Base-by-base conservation (phyloP, 92 coral and sea anemone species). In the Diadumene lineata region DNA sequence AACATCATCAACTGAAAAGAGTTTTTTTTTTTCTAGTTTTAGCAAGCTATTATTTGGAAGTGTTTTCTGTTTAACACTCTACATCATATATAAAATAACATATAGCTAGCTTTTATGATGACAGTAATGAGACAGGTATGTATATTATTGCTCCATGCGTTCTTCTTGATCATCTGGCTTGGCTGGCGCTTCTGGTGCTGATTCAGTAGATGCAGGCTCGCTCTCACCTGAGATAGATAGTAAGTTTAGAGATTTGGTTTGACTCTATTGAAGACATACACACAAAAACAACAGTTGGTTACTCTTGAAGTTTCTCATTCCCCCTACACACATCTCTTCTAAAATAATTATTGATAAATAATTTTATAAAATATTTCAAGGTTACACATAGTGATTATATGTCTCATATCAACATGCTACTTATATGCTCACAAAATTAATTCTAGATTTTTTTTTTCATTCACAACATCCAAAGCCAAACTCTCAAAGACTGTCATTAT, bases 71-170 rank as follows among this genome's bases (percentile, higher is more conserved):
- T 64, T 48, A 18, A 31, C 10, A 62, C 64, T 64, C 43, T 26
- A 76, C 68, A 61, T 64, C 63, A 50, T 21, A 50, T 44, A 76
- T 66, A 76, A 76, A 64, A 76, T 63, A 76, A 76, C 62, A 66
- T 64, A 62, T 64, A 50, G 66, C 30, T 48, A 57, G 43, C 72
- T 76, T 46, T 43, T 76, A 64, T 64, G 43, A 64, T 16, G 50
- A 22, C 31, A 24, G 46, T 18, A 24, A 44, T 2, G 67, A 61
- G 44, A 44, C 28, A 15, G 22, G 23, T 46, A 55, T 25, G 50
- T 31, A 11, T 13, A 64, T 58, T 58, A 78, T 33, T 78, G 73
- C 18, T 78, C 83, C 83, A 78, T 78, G 48, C 56, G 58, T 58
- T 78, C 83, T 56, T 51, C 83, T 28, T 34, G 56, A 4, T 78